Evolutionary conservation across 2,113 vertebrate genomes (phyloP), one percentile per base, ranked within the genome.

Genomic region (Lethenteron reissneri): DNA sequence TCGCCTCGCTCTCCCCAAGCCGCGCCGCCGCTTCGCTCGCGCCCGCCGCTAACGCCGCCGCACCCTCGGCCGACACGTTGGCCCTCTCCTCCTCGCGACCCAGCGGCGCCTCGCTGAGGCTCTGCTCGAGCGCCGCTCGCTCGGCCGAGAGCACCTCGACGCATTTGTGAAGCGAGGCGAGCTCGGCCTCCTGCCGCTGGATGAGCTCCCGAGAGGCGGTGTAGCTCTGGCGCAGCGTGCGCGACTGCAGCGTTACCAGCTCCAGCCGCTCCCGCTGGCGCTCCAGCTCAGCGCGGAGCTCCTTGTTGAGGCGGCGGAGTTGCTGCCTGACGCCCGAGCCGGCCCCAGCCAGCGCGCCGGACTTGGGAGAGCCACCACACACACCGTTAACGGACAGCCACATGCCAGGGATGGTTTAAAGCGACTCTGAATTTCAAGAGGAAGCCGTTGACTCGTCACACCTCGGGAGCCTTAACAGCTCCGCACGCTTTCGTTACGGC

Each of bases 271-370:
- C 84, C 76, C 86, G 85, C 71, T 92, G 91, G 74, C 85, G 78
- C 78, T 92, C 90, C 75, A 95, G 78, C 76, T 95, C 90, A 0
- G 76, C 82, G 76, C 89, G 90, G 75, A 92, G 85, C 71, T 97
- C 90, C 79, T 85, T 83, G 79, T 90, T 96, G 77, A 92, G 84
- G 80, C 82, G 85, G 79, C 88, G 89, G 74, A 90, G 87, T 76
- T 81, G 86, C 80, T 91, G 86, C 88, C 86, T 91, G 82, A 89
- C 79, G 75, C 83, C 85, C 56, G 82, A 82, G 75, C 85, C 83
- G 72, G 88, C 25, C n/a, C 64, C n/a, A 6, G 41, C 41, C 41
- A 41, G 41, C 41, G 41, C 41, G 41, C 41, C 41, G 41, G 41
- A 41, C 41, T 41, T 41, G 41, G 41, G 41, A 41, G 41, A 41